Evolutionary conservation across 2,888 invertebrate species (phyloP), one percentile per base, ranked within the genome.

Genomic region (Tethea ocularis): DNA sequence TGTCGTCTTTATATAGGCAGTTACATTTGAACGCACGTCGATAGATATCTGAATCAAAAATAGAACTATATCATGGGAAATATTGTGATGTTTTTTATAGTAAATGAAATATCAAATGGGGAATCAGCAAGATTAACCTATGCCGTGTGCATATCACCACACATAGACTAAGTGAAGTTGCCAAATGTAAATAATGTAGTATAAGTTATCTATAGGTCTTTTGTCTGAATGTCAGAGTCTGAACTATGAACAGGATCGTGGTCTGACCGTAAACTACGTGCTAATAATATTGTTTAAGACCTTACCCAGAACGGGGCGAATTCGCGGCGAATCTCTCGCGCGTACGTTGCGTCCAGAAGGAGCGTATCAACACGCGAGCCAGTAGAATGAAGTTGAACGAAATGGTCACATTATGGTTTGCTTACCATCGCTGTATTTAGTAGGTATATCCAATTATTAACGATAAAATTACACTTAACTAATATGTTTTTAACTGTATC

Each of bases 81-180:
- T 75, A 83, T 80, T 89, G 89, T 89, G 88, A 90, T 89, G 68
- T 67, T 80, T 78, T 83, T 85, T 82, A 72, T 83, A 65, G 64
- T 65, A 74, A 77, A 78, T 67, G 71, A 72, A 77, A 89, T 90
- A 89, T 88, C 88, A 89, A 73, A 78, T 79, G 85, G 86, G 84
- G 67, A 80, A 83, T 83, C 82, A 74, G 65, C 66, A 63, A 67
- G 84, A 81, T 86, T 86, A 82, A 81, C 86, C 88, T 78, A 82
- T 81, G 87, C 88, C 82, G 80, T 73, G 87, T 80, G 89, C 91
- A 91, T 91, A 91, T 91, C 91, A 89, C 81, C 84, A 86, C 84
- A 82, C 82, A 82, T 91, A 91, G 89, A 82, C 77, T 91, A 90
- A 91, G 88, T 75, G 71, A 85, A 82, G 87, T 88, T 92, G 92